Base-by-base conservation (phyloP, 2,797 vertebrate genomes). In the Rhinichthys osculus region DNA sequence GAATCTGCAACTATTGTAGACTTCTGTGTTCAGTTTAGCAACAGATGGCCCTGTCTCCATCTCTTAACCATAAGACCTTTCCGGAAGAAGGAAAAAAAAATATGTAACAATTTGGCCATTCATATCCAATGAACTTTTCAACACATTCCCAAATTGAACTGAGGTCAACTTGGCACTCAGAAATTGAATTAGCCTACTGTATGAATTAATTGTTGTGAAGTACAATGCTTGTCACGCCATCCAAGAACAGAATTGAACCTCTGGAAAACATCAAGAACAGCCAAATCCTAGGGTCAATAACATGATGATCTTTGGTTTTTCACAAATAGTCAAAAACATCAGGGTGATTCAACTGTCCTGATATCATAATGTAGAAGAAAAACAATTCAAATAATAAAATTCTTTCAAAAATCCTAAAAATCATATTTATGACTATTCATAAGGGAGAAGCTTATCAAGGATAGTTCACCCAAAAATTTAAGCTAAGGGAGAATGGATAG, bases 11-110 rank as follows among this genome's bases (percentile, higher is more conserved):
- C 74, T 77, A 73, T 40, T 77, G 64, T 67, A 30, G 38, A 54
- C 76, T 81, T 82, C 40, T 50, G 64, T 74, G 66, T 89, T 86
- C 40, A n/a, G 59, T 84, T 81, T 38, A 50, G 62, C 77, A 87
- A 86, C 88, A 90, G 86, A 89, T 89, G 86, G 87, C 74, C 84
- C 85, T 47, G 62, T 84, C 52, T 87, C 64, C 57, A 66, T 78
- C 82, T 57, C 50, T 81, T 71, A 85, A 27, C 27, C 76, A n/a
- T 19, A 44, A 85, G 83, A 71, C 76, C 66, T 70, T 85, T 85
- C 21, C 35, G 47, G 66, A 62, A 9, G 69, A 40, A 70, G 21
- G 9, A 33, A 33, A 42, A 42, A 30, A 62, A 50, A n/a, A n/a
- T n/a, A 23, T 3, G 4, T 7, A 66, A 85, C 83, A 85, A 71